Percentiles rank a stretch among this genome's conserved stretches.
These are phyloP conservation scores for Tamias sibiricus DNA, from an alignment of 2,113 vertebrate genomes.

Conservation along the genomic window DNA sequence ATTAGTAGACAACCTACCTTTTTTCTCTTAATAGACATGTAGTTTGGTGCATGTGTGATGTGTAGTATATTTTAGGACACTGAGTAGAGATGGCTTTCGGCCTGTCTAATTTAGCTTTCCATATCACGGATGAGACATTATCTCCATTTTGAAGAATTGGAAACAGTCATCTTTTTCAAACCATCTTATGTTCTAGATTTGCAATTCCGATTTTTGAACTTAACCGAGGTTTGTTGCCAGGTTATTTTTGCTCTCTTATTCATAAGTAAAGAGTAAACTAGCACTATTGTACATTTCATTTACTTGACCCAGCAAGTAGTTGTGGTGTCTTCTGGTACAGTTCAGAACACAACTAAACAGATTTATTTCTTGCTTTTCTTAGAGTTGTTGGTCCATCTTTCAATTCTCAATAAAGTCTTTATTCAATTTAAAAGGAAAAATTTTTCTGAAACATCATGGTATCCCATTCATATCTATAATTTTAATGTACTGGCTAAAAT, in stretches of 20 bases:
- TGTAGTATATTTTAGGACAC: neutral
- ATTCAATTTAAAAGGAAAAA: neutral
- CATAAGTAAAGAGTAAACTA: neutral
- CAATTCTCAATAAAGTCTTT: neutral
- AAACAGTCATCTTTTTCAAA: neutral
- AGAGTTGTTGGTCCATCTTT: neutral
- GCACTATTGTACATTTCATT: neutral
- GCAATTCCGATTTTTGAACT: neutral
- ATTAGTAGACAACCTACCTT: neutral
- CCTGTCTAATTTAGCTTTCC: neutral
- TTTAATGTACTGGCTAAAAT: neutral
- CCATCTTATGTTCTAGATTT: neutral
- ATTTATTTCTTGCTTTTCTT: neutral
- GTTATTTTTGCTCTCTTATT: neutral
- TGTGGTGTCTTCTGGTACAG: neutral
- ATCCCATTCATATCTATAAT: neutral
- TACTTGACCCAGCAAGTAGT: neutral
- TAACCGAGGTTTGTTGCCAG: neutral
- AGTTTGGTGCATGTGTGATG: neutral
- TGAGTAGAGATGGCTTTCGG: neutral
- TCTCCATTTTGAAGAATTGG: neutral
- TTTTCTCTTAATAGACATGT: conserved; percentile 5
- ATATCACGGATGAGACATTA: neutral
- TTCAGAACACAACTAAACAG: neutral
- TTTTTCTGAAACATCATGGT: neutral